Percentiles rank a stretch among this genome's conserved stretches.
Conservation (phyloP, 1,140 invertebrate species). For the Aplysia californica region DNA sequence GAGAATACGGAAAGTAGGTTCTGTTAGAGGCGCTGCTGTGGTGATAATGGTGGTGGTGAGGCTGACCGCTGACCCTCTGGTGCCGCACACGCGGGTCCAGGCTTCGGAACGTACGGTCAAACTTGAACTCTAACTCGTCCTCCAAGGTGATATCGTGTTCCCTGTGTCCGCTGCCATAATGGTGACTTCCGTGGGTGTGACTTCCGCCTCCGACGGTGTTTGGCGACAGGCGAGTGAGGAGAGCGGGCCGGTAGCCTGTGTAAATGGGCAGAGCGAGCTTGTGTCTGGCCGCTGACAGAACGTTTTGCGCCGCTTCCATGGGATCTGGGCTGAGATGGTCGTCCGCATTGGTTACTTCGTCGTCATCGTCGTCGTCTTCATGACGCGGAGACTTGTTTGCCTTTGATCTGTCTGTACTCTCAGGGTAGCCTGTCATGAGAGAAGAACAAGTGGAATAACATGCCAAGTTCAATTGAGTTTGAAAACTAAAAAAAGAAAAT, state of each 20-base stretch:
- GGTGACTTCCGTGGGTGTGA: neutral
- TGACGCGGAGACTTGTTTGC: neutral
- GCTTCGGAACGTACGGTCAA: slow-evolving; percentile 48
- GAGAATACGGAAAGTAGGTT: slow-evolving; percentile 33
- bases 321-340: slow-evolving; percentile 10
- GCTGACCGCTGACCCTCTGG: neutral
- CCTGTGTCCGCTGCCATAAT: slow-evolving; percentile 7
- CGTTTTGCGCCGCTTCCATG: slow-evolving; percentile 37
- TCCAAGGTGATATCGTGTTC: slow-evolving; percentile 46
- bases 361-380: neutral
- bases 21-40: slow-evolving; percentile 6
- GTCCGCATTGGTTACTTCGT: neutral
- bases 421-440: neutral
- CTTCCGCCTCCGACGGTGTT: neutral
- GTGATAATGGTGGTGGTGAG: neutral
- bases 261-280: slow-evolving; percentile 41
- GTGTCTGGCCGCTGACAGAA: slow-evolving; percentile 47
- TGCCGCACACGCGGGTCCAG: slow-evolving; percentile 37
- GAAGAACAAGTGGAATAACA: neutral
- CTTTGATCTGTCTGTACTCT: neutral
- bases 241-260: slow-evolving; percentile 42
- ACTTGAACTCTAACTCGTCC: slow-evolving; percentile 48
- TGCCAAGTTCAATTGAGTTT: neutral
- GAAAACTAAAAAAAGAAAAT: neutral
- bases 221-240: slow-evolving; percentile 7